Base-by-base conservation (phyloP, 2,888 invertebrate genomes). In the Leptinotarsa tumamoca region DNA sequence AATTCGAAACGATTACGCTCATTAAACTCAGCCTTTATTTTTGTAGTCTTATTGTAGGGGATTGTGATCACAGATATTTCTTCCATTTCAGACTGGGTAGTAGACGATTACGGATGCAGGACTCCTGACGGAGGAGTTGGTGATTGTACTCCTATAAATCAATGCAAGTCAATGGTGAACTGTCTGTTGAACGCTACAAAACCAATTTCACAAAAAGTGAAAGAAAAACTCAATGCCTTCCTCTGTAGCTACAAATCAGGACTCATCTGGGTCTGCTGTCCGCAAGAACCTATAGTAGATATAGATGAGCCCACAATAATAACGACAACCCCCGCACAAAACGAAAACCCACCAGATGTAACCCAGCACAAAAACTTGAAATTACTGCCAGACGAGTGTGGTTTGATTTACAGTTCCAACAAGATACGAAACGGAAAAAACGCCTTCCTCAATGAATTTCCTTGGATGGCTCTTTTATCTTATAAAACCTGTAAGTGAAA, bases 391-490 rank as follows among this genome's bases (percentile, higher is more conserved):
- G 71, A 81, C 15, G 80, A 87, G 0, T 95, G 95, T 83, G 94
- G 94, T 0, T 52, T 49, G 17, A 21, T 71, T 14, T 43, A 68
- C 17, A 61, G 18, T 52, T 71, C 15, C 17, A 88, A 90, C 52
- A 91, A 90, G 81, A 91, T 95, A 69, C 86, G 90, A 33, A 91
- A 91, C 3, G 95, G 94, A 0, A 90, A 91, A 66, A 88, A 89
- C 75, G 92, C 94, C 0, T 86, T 86, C 0, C 85, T 94, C 4
- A 91, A 90, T 58, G 93, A 94, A 81, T 94, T 92, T 87, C 95
- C 95, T 0, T 95, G 94, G 94, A 93, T 95, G 93, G 94, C 92
- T 0, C 88, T 94, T 15, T 10, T 70, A 23, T 76, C 70, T 15
- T 76, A 73, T 58, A 71, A 54, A 27, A 71, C 71, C 50, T 50